Conservation (phyloP, 2,113 vertebrate genomes). For the Rhinopithecus roxellana region DNA sequence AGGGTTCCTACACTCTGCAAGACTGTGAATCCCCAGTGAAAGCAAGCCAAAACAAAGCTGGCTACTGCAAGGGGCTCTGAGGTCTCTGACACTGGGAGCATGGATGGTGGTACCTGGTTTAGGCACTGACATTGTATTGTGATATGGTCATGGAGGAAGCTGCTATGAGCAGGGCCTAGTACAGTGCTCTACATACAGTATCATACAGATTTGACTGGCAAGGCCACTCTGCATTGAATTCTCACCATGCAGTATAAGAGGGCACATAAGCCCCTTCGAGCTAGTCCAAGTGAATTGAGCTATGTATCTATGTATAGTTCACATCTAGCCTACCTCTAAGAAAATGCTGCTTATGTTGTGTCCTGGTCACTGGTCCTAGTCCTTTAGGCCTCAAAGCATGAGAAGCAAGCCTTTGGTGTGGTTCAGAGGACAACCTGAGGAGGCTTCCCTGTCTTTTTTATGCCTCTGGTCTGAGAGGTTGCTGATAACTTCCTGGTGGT, state of each 20-base stretch:
- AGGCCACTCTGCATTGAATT: not conserved
- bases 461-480: not conserved
- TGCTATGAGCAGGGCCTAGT: not conserved
- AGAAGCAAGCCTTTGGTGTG: not conserved
- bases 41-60: not conserved
- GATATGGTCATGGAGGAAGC: not conserved
- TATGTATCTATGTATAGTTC: not conserved
- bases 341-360: not conserved
- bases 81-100: not conserved
- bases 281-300: not conserved
- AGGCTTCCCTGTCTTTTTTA: not conserved
- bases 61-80: not conserved
- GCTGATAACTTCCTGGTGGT: not conserved
- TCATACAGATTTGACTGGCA: not conserved
- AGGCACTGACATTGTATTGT: not conserved
- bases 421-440: not conserved
- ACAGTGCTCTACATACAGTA: not conserved
- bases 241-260: not conserved
- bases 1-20: not conserved
- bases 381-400: not conserved
- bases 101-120: not conserved
- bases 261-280: not conserved
- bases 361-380: not conserved
- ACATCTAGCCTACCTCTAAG: not conserved
- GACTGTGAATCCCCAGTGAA: not conserved